phyloP scores from a whole-genome alignment of 2,797 vertebrate species.

The Numenius phaeopus region DNA sequence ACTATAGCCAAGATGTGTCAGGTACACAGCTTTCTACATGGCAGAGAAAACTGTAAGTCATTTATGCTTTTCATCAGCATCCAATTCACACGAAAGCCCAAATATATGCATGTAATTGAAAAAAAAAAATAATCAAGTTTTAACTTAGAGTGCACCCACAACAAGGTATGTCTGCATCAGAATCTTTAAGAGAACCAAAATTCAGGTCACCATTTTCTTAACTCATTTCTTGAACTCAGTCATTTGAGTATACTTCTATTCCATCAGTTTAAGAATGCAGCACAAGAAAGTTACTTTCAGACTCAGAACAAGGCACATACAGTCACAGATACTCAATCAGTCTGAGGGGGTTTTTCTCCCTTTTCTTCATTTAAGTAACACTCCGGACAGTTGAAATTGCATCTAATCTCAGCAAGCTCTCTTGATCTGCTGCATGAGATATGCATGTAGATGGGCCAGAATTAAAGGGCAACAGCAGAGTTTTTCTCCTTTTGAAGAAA shows the following conservation, averaged over 20 bases:
- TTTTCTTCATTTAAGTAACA: not conserved
- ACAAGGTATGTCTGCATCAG: not conserved
- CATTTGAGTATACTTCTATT: not conserved
- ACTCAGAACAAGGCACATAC: not conserved
- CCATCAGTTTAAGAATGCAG: not conserved
- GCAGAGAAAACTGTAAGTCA: not conserved
- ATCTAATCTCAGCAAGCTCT: not conserved
- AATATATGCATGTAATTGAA: not conserved
- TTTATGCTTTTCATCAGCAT: not conserved
- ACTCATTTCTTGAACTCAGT: not conserved
- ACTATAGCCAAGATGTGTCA: not conserved
- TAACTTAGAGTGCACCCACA: not conserved
- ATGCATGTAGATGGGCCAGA: not conserved
- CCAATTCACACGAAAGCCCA: not conserved
- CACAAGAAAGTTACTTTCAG: not conserved
- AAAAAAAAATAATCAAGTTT: not conserved
- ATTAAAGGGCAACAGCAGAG: not conserved
- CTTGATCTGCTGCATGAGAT: not conserved
- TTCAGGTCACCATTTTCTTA: not conserved
- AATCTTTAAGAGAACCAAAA: not conserved
- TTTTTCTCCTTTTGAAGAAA: not conserved
- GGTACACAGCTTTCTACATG: not conserved
- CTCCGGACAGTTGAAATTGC: not conserved
- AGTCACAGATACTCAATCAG: not conserved
- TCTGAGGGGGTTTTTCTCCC: not conserved